Conservation (phyloP, 1,140 invertebrate species). For the Steinernema feltiae region DNA sequence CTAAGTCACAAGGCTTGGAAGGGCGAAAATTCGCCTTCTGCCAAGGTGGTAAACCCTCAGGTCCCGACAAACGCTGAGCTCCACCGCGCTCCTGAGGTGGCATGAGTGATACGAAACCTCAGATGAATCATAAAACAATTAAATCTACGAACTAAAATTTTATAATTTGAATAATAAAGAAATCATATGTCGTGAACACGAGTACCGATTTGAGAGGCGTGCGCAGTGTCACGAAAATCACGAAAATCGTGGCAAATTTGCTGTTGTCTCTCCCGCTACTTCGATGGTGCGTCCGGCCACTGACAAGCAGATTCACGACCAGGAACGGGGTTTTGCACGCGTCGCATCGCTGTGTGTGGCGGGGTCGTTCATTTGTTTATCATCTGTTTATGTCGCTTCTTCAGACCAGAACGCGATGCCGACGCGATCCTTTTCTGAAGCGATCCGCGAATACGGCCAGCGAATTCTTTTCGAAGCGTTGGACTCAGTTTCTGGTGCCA, state of each 20-base stretch:
- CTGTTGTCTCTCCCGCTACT: too few relatives aligned
- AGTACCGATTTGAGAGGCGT: too few relatives aligned
- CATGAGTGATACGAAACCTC: neutral
- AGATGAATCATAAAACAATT: neutral
- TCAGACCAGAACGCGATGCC: neutral
- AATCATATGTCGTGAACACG: too few relatives aligned
- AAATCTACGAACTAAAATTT: neutral
- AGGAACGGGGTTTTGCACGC: too few relatives aligned
- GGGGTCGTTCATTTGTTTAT: too few relatives aligned
- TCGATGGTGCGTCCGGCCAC: too few relatives aligned
- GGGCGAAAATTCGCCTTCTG: constrained; percentile 42
- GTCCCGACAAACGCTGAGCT: constrained; percentile 23
- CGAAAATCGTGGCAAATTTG: too few relatives aligned
- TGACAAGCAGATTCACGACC: too few relatives aligned
- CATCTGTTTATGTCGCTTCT: neutral
- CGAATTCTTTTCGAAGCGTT: neutral
- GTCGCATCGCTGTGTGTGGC: neutral
- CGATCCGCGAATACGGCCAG: neutral
- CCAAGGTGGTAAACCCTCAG: constrained; percentile 20
- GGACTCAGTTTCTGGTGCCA: neutral
- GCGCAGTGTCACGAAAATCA: too few relatives aligned
- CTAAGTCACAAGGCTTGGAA: constrained; percentile 52
- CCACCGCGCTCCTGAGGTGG: constrained; percentile 20
- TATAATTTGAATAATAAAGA: neutral
- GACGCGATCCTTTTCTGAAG: neutral